Conservation (phyloP, 2,113 vertebrate genomes). For the Turdus rufiventris region DNA sequence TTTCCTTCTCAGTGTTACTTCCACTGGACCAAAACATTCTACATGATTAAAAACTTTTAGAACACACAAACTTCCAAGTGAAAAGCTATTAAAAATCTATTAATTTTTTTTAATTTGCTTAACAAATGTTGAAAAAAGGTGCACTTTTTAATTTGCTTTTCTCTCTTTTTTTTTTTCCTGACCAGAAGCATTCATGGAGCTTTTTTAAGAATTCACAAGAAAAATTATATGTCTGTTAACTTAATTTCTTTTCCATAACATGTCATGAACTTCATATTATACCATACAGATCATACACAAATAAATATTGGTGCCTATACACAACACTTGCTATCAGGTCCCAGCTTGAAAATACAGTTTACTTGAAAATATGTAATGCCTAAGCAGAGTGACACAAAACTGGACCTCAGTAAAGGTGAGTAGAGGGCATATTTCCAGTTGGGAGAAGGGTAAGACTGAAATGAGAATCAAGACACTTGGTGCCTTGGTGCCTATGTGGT, state of each 20-base stretch:
- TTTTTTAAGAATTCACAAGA: background rate
- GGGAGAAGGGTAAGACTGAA: background rate
- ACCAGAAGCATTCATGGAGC: background rate
- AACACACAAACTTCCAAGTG: background rate
- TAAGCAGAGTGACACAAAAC: background rate
- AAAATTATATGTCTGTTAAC: background rate
- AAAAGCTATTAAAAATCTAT: background rate
- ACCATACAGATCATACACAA: background rate
- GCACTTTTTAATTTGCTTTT: background rate
- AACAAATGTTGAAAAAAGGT: background rate
- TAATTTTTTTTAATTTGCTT: background rate
- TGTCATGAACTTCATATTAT: background rate
- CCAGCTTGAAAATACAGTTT: background rate
- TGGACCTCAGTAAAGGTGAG: background rate
- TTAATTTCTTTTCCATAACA: background rate
- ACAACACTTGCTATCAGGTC: background rate
- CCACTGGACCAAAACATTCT: background rate
- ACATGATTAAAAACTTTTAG: background rate
- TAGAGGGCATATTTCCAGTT: rapidly evolving
- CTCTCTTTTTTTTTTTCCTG: background rate
- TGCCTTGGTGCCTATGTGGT: no score
- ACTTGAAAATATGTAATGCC: background rate
- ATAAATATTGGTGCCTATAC: background rate
- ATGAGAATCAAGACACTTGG: background rate
- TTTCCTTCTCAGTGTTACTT: background rate